Percentiles rank a stretch among this genome's conserved stretches.
phyloP scores from a whole-genome alignment of 92 coral and sea anemone genomes.

The Phenganax stokvisi region DNA sequence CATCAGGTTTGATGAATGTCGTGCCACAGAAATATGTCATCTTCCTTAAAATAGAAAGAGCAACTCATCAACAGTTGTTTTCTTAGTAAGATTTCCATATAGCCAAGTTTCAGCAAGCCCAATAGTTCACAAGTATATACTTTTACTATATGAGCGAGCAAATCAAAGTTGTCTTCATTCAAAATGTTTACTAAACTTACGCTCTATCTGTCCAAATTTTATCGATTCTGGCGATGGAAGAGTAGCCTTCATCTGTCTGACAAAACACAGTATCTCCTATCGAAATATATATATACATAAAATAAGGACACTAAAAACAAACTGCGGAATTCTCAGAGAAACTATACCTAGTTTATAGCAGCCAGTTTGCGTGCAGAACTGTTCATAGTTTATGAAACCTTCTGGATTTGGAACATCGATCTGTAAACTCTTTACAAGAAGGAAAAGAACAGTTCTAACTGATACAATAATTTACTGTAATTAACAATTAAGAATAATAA shows the following conservation, averaged over 20 bases:
- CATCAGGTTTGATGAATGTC: constrained; percentile 82
- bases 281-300: not conserved
- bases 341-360: constrained; percentile 77
- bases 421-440: constrained; percentile 57
- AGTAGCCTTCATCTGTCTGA: constrained; percentile 73
- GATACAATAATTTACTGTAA: too few relatives aligned
- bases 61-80: not conserved
- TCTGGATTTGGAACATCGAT: constrained; percentile 75
- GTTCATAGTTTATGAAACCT: constrained; percentile 77
- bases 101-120: too few relatives aligned
- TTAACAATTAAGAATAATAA: too few relatives aligned
- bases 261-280: constrained; percentile 85
- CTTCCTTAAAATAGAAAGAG: constrained; percentile 41
- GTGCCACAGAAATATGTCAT: constrained; percentile 81
- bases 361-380: constrained; percentile 65
- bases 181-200: constrained; percentile 37
- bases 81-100: not conserved
- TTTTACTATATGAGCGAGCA: too few relatives aligned
- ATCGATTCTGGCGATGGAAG: constrained; percentile 79
- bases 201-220: constrained; percentile 87
- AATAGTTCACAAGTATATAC: not conserved
- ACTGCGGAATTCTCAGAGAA: not conserved
- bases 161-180: too few relatives aligned
- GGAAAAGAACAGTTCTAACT: constrained; percentile 3
- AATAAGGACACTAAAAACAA: not conserved